Conservation (phyloP, 2,113 vertebrate species). For the Eubucco bourcierii region DNA sequence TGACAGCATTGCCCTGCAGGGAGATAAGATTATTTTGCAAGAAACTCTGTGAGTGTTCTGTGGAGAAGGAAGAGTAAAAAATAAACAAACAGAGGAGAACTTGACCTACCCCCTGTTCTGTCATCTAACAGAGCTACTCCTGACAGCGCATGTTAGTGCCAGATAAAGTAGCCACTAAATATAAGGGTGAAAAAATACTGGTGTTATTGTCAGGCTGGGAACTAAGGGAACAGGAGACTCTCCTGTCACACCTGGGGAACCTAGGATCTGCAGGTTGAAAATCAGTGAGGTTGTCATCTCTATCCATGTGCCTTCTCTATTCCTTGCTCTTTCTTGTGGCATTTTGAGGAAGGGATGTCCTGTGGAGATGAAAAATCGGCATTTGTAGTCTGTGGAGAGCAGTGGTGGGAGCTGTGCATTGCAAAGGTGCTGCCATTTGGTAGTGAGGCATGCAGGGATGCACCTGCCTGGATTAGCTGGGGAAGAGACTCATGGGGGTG, state of each 20-base stretch:
- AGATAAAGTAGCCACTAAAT: constrained; percentile 16
- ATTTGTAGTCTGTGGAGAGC: background rate
- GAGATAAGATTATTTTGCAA: constrained; percentile 21
- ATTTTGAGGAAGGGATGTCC: background rate
- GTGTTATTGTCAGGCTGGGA: background rate
- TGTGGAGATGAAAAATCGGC: background rate
- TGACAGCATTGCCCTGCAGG: constrained; percentile 12
- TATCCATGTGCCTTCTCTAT: background rate
- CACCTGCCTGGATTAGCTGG: background rate
- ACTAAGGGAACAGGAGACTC: background rate
- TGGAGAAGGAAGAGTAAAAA: background rate
- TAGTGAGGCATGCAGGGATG: background rate
- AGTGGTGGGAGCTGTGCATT: background rate
- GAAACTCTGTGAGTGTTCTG: background rate
- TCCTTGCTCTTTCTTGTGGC: background rate
- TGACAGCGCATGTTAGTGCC: background rate
- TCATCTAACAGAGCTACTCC: background rate
- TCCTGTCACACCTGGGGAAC: background rate
- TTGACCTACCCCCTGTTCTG: background rate
- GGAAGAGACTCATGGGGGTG: background rate
- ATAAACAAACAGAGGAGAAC: background rate
- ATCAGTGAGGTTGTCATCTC: background rate
- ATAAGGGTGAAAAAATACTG: background rate
- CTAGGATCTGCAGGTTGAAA: background rate
- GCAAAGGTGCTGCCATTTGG: rapidly evolving